Evolutionary conservation across 2,797 vertebrate genomes (phyloP).

Genomic region (Lagocephalus sceleratus): DNA sequence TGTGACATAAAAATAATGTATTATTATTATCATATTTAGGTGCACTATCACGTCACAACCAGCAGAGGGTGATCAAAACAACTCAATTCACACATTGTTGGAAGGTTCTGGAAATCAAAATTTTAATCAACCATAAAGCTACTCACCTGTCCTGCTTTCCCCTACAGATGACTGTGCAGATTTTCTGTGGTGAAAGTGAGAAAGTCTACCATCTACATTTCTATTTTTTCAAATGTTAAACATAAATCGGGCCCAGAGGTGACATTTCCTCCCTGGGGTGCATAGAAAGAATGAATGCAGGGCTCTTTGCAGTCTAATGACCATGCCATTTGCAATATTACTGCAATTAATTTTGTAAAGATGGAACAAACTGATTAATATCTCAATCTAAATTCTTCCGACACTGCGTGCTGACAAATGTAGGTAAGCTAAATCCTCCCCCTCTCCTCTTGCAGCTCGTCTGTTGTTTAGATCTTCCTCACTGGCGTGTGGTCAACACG

Average conservation of each 20-base stretch:
- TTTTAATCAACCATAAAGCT: no score
- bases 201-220: no score
- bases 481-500: conserved; percentile 34
- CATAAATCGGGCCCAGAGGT: not conserved
- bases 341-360: not conserved
- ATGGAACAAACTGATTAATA: conserved; percentile 2
- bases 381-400: conserved; percentile 5
- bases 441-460: conserved; percentile 11
- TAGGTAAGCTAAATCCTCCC: conserved; percentile 4
- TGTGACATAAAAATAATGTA: no score
- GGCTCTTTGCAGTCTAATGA: not conserved
- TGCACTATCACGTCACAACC: no score
- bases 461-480: conserved; percentile 29
- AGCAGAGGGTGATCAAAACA: no score
- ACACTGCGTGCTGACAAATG: not conserved
- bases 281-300: not conserved
- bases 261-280: not conserved
- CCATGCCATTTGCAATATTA: not conserved
- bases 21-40: no score
- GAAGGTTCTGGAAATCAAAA: no score
- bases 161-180: no score
- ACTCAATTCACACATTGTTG: no score
- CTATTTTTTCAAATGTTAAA: not conserved
- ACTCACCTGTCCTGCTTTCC: not conserved
- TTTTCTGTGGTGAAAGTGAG: no score